These are phyloP conservation scores for Parnassius apollo DNA, from an alignment of 2,888 invertebrate species.

Conservation along the genomic window DNA sequence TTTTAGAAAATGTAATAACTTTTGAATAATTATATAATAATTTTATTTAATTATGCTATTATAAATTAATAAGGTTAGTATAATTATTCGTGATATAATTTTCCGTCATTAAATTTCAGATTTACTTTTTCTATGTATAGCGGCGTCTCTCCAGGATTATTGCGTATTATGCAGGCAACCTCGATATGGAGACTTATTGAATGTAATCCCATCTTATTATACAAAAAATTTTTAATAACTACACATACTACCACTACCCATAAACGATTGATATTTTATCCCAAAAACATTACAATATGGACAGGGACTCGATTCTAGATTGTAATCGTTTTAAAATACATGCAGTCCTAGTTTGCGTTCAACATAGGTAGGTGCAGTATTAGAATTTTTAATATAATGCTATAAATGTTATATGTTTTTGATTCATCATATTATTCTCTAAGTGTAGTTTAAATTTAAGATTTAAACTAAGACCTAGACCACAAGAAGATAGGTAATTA, in stretches of 20 bases:
- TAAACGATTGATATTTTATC: too few species aligned
- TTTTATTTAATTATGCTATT: too few species aligned
- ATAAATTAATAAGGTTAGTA: neutral
- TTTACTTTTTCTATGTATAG: slow-evolving; percentile 2
- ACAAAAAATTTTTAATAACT: too few species aligned
- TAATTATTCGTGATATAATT: slow-evolving; percentile 9
- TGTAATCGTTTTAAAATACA: neutral
- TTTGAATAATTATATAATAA: too few species aligned
- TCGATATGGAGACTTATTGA: too few species aligned
- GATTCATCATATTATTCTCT: slow-evolving; percentile 1
- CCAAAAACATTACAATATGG: too few species aligned
- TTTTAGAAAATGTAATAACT: too few species aligned
- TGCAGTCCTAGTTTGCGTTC: slow-evolving; percentile 8
- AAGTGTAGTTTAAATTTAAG: slow-evolving; percentile 3
- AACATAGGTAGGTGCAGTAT: slow-evolving; percentile 13
- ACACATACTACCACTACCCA: too few species aligned
- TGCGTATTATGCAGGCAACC: neutral
- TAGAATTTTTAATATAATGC: neutral
- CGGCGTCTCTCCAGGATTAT: neutral
- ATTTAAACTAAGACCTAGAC: slow-evolving; percentile 16
- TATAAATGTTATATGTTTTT: neutral
- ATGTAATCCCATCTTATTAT: too few species aligned
- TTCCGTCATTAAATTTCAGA: slow-evolving; percentile 19
- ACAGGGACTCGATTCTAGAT: neutral
- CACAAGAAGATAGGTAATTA: slow-evolving; percentile 16